Conservation (phyloP, 1,140 invertebrate species). For the Capitella teleta region DNA sequence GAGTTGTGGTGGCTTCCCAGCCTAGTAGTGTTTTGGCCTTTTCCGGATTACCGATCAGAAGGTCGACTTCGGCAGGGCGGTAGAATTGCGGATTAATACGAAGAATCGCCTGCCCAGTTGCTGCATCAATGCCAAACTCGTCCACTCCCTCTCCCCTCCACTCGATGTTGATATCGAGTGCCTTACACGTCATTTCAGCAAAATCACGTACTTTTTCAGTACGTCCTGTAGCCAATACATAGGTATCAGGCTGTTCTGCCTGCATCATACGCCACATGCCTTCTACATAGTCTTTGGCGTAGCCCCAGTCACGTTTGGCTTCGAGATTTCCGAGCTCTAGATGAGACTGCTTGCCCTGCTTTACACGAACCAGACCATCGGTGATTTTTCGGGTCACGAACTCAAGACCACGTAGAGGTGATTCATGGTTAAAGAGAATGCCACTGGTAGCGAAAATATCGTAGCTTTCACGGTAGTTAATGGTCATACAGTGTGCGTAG, state of each 20-base stretch:
- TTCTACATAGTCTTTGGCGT: constrained; percentile 93
- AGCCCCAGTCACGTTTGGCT: constrained; percentile 92
- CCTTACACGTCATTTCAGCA: constrained; percentile 76
- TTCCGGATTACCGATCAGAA: too few species aligned
- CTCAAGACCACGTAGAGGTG: constrained; percentile 84
- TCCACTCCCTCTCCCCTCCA: too few species aligned
- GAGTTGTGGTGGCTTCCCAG: too few species aligned
- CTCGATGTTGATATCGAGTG: too few species aligned
- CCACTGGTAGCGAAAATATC: constrained; percentile 93
- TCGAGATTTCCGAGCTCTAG: constrained; percentile 88
- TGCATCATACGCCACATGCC: constrained; percentile 98
- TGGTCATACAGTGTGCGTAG: constrained; percentile 92
- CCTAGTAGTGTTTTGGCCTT: too few species aligned
- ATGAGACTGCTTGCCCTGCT: constrained; percentile 65
- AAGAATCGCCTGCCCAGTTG: too few species aligned
- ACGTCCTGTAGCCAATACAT: constrained; percentile 88
- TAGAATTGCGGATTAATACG: too few species aligned
- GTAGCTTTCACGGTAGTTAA: constrained; percentile 93
- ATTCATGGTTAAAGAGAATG: constrained; percentile 95
- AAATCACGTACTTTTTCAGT: constrained; percentile 86
- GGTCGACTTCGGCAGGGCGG: too few species aligned
- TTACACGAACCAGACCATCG: constrained; percentile 83
- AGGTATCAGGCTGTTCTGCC: constrained; percentile 76
- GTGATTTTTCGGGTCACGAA: constrained; percentile 97
- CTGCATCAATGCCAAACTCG: too few species aligned